A percentile compares a stretch with the other conserved stretches of the same genome.
Evolutionary conservation across 1,140 invertebrate genomes (phyloP).

Genomic region (Temnothorax nylanderi): DNA sequence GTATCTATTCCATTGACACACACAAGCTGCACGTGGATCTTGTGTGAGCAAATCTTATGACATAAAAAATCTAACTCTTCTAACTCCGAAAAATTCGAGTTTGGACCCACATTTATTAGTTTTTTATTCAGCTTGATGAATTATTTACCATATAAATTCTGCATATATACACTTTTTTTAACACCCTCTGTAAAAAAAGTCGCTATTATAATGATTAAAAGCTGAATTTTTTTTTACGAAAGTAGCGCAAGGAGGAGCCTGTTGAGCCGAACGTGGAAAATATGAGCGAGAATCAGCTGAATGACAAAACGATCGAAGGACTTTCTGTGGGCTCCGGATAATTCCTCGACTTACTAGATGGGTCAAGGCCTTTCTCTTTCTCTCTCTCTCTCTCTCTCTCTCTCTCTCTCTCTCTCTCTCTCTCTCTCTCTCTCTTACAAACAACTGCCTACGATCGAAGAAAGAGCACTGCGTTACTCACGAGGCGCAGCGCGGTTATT

Average conservation of each 20-base stretch:
- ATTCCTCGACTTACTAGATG: constrained; percentile 49
- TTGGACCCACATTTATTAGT: background rate
- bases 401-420: constrained; percentile 9
- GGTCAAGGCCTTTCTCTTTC: constrained; percentile 62
- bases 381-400: constrained; percentile 2
- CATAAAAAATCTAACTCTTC: background rate
- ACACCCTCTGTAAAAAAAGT: background rate
- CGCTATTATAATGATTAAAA: background rate
- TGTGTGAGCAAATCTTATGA: background rate
- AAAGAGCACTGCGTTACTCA: constrained; percentile 62
- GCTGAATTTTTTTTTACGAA: background rate
- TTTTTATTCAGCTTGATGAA: background rate
- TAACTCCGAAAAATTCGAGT: background rate
- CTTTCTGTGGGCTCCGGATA: constrained; percentile 45
- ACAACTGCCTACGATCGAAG: constrained; percentile 78
- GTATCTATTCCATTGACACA: no score
- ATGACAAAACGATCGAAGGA: constrained; percentile 23
- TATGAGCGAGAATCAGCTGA: constrained; percentile 10
- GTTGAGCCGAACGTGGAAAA: constrained; percentile 29
- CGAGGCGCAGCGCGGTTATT: constrained; percentile 49
- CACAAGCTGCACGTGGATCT: background rate
- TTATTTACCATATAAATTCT: background rate
- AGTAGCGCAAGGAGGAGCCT: background rate
- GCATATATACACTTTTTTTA: background rate
- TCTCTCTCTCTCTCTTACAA: constrained; percentile 51